Evolutionary conservation across 2,888 invertebrate species (phyloP).

Genomic region (Lasioglossum lativentre): DNA sequence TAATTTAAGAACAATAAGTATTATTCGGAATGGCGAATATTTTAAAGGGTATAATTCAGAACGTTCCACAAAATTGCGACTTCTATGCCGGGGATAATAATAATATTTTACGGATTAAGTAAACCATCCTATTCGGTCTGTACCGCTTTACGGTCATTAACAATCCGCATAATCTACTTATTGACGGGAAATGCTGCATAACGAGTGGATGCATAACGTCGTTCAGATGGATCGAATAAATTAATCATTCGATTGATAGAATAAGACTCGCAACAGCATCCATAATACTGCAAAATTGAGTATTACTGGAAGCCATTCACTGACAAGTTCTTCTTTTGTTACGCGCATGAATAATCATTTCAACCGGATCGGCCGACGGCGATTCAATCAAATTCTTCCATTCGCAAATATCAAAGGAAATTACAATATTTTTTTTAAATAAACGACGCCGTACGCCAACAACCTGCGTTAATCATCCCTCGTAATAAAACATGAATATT

Average conservation of each 20-base stretch:
- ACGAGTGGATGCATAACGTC: conserved; percentile 48
- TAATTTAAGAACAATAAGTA: conserved; percentile 7
- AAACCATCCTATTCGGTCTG: conserved; percentile 60
- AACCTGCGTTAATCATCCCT: not conserved
- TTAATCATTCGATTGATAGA: conserved; percentile 61
- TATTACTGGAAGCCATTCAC: not conserved
- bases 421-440: not conserved
- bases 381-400: not conserved
- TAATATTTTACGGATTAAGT: conserved; percentile 69
- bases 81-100: conserved; percentile 60
- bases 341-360: not conserved
- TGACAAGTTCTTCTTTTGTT: not conserved
- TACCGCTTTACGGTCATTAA: conserved; percentile 64
- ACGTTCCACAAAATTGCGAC: conserved; percentile 43
- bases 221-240: conserved; percentile 57
- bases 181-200: conserved; percentile 65
- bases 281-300: conserved; percentile 17
- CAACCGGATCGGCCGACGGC: not conserved
- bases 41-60: conserved; percentile 25
- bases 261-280: conserved; percentile 46
- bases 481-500: not conserved
- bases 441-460: not conserved
- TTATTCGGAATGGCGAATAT: not conserved
- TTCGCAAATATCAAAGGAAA: not conserved
- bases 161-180: conserved; percentile 69